Conservation (phyloP, 2,797 vertebrate species). For the Mus spretus region DNA sequence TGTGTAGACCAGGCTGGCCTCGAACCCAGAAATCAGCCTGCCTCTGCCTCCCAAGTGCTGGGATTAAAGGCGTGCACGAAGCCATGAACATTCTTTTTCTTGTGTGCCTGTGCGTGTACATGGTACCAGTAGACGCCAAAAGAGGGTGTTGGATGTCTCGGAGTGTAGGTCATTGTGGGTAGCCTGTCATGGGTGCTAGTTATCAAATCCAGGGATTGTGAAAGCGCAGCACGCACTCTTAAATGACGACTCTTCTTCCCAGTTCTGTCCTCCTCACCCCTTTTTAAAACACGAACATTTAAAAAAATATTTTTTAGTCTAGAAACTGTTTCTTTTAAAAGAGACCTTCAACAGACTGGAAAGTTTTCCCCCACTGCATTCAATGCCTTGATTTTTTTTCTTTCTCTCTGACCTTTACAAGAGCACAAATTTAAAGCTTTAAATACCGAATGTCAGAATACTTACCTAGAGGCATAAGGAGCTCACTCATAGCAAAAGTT, state of each 20-base stretch:
- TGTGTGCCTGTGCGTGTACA: rapidly evolving
- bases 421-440: conserved; percentile 85
- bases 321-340: conserved; percentile 78
- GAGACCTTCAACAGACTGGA: conserved; percentile 75
- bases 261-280: not conserved
- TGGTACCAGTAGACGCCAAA: not conserved
- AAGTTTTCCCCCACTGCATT: conserved; percentile 72
- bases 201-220: too few species aligned
- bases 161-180: not conserved
- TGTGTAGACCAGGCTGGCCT: too few species aligned
- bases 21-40: too few species aligned
- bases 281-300: not conserved
- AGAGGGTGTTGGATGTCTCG: not conserved
- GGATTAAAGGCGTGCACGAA: not conserved
- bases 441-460: conserved; percentile 79
- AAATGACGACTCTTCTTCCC: not conserved
- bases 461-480: conserved; percentile 82
- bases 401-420: conserved; percentile 86
- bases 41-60: too few species aligned
- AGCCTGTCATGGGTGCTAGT: not conserved
- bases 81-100: not conserved
- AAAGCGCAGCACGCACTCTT: not conserved
- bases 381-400: conserved; percentile 78
- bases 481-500: conserved; percentile 77
- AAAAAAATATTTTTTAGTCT: not conserved